Conservation (phyloP, 2,888 invertebrate genomes). For the Hesperia comma region DNA sequence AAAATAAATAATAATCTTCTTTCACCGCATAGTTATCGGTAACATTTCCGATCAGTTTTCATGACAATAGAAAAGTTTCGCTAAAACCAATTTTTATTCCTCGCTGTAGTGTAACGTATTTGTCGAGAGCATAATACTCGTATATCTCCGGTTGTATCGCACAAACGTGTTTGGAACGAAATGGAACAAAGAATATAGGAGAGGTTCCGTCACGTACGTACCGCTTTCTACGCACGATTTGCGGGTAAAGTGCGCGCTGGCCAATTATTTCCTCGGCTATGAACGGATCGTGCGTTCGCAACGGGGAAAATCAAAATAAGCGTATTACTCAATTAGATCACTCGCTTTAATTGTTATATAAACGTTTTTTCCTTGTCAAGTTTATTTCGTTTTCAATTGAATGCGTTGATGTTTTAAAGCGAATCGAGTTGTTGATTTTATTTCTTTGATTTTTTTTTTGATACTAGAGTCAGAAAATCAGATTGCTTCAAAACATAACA, state of each 20-base stretch:
- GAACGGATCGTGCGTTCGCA: background rate
- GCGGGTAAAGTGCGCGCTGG: conserved; percentile 32
- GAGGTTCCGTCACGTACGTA: conserved; percentile 38
- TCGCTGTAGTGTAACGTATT: conserved; percentile 14
- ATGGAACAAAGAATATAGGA: conserved; percentile 35
- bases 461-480: too few relatives aligned
- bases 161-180: conserved; percentile 21
- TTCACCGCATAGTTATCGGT: too few relatives aligned
- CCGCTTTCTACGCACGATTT: conserved; percentile 40
- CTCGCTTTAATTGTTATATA: too few relatives aligned
- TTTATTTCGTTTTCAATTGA: too few relatives aligned
- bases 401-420: too few relatives aligned
- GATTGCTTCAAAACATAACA: too few relatives aligned
- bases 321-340: background rate
- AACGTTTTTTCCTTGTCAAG: too few relatives aligned
- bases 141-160: conserved; percentile 22
- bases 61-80: background rate
- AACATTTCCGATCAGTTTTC: background rate
- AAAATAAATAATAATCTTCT: too few relatives aligned
- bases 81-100: conserved; percentile 12
- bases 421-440: too few relatives aligned
- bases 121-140: conserved; percentile 22
- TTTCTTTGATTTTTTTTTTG: too few relatives aligned
- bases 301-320: background rate
- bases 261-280: conserved; percentile 44